Evolutionary conservation across 1,140 invertebrate genomes (phyloP).

Genomic region (Formica exsecta): DNA sequence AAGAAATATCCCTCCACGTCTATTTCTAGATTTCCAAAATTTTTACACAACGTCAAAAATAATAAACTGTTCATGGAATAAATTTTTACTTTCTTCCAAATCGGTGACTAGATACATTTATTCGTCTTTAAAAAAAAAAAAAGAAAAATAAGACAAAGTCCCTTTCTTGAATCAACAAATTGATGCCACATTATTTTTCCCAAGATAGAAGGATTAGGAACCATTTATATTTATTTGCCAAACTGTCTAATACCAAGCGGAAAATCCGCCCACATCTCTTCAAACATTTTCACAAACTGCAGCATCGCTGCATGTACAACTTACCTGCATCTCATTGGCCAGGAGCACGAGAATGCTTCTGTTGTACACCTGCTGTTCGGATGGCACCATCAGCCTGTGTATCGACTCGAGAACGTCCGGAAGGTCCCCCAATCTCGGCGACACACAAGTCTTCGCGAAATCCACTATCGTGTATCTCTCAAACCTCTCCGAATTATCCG

Average conservation of each 20-base stretch:
- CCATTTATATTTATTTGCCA: not conserved
- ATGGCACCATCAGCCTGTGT: conserved; percentile 88
- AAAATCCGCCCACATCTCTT: not conserved
- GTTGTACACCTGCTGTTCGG: conserved; percentile 79
- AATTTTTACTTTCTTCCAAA: not conserved
- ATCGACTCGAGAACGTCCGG: conserved; percentile 89
- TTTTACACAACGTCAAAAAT: not conserved
- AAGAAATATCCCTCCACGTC: not conserved
- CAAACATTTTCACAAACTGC: not conserved
- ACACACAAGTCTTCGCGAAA: conserved; percentile 90
- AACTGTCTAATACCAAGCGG: not conserved
- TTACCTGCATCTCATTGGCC: conserved; percentile 86
- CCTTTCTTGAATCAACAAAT: not conserved
- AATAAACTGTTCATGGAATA: not conserved
- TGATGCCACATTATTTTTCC: not conserved
- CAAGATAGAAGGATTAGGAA: not conserved
- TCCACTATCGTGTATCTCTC: conserved; percentile 90
- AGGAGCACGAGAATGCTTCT: conserved; percentile 86
- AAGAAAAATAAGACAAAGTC: not conserved
- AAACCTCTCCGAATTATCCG: conserved; percentile 83
- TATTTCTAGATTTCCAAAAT: not conserved
- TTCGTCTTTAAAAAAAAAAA: not conserved
- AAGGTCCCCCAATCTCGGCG: conserved; percentile 88
- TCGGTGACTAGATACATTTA: too few species aligned
- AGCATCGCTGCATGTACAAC: conserved; percentile 20